These are phyloP conservation scores for Blastobasis adustella DNA, from an alignment of 2,888 invertebrate genomes.

Conservation along the genomic window DNA sequence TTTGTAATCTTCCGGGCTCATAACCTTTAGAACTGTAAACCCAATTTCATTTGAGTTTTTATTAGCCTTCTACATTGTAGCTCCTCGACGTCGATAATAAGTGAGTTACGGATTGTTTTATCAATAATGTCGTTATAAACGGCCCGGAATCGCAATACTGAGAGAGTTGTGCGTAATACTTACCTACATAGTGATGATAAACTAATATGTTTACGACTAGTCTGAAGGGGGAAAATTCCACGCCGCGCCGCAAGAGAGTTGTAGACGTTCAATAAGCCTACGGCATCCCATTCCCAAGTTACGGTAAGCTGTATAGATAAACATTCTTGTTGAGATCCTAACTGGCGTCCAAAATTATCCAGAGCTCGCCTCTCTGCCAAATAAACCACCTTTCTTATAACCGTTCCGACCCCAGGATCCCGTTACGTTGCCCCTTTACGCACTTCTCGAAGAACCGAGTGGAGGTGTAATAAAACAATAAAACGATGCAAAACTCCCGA, in stretches of 20 bases:
- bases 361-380: constrained; percentile 38
- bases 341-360: constrained; percentile 46
- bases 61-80: not conserved
- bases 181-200: no score
- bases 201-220: no score
- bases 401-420: constrained; percentile 36
- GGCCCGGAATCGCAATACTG: no score
- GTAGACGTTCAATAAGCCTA: no score
- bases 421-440: constrained; percentile 43
- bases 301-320: constrained; percentile 26
- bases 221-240: no score
- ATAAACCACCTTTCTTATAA: constrained; percentile 57
- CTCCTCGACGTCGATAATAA: not conserved
- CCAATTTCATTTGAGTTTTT: constrained; percentile 1
- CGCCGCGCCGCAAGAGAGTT: no score
- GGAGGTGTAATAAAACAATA: constrained; percentile 47
- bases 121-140: no score
- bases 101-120: no score
- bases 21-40: not conserved
- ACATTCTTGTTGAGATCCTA: constrained; percentile 40
- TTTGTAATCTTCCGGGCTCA: constrained; percentile 35
- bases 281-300: not conserved
- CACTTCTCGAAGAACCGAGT: constrained; percentile 22
- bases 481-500: constrained; percentile 42
- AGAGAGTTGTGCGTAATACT: no score